Evolutionary conservation across 30 jellyfish, hydroid and myxozoan species (phyloP).

Genomic region (Cassiopea andromeda): DNA sequence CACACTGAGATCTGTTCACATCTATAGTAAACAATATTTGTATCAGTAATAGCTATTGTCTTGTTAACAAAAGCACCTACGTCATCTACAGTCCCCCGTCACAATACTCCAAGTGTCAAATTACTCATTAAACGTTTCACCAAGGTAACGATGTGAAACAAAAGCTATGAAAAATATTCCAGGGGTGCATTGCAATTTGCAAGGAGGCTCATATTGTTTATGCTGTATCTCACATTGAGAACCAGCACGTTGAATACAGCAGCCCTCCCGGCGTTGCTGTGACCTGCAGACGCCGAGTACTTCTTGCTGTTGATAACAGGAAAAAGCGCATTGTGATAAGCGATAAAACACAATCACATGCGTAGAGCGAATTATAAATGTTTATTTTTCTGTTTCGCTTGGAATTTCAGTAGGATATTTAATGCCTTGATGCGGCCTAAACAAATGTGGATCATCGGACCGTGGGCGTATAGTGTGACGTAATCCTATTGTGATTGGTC

Average conservation of each 20-base stretch:
- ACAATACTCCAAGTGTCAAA: background rate
- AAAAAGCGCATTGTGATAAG: background rate
- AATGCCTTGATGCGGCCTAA: constrained; percentile 39
- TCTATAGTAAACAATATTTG: background rate
- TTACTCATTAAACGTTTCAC: background rate
- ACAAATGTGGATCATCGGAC: constrained; percentile 31
- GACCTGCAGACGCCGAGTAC: constrained; percentile 1
- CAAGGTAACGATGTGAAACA: constrained; percentile 6
- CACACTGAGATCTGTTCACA: too few species aligned
- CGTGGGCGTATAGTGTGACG: constrained; percentile 80
- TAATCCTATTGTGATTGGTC: constrained; percentile 82
- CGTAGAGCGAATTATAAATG: constrained; percentile 10
- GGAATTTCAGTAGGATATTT: constrained; percentile 20
- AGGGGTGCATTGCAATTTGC: constrained; percentile 4
- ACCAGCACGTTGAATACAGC: background rate
- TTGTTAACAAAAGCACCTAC: background rate
- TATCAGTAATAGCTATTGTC: background rate
- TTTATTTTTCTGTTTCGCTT: constrained; percentile 4
- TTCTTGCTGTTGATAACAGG: constrained; percentile 1
- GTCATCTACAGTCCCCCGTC: constrained; percentile 16
- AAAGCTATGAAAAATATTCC: background rate
- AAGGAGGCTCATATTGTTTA: background rate
- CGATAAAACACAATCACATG: background rate
- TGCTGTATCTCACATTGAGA: background rate
- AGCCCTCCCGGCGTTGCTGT: constrained; percentile 6